Evolutionary conservation across 1,140 invertebrate genomes (phyloP), one percentile per base, ranked within the genome.

Genomic region (Eupeodes corollae): DNA sequence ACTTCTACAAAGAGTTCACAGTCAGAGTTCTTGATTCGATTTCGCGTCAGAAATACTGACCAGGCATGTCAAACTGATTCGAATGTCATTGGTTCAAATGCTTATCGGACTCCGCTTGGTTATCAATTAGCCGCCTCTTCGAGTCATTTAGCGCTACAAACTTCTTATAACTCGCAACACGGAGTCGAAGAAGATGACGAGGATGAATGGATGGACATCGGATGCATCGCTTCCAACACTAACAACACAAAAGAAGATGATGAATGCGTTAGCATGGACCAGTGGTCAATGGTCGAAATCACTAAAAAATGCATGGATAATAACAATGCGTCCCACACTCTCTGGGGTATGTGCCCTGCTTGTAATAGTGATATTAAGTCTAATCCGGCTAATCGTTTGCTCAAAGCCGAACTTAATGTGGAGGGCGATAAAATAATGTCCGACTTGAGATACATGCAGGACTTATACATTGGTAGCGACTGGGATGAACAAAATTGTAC

Each of bases 371-470:
- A 53, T 15, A 32, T 46, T 10, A 47, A 51, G 11, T 56, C 51
- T 5, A 38, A 52, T 26, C 51, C 52, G 8, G 52, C 52, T 2
- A 57, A 57, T 48, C 44, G 52, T 12, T 40, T 54, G 14, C 44
- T 55, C n/a, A 52, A 52, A 30, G 55, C 56, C 46, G 60, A 61
- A 50, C 50, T 61, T 13, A 35, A 52, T 32, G 49, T 67, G 39
- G 73, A 74, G 47, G 73, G 70, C 61, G 73, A 74, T 58, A 69
- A 74, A 61, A 59, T 74, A 54, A 60, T 73, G 58, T 62, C 61
- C 18, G 71, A 71, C 53, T 66, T 73, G 47, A 68, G 66, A 54
- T 68, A 67, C 51, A 70, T 70, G 56, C 69, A 70, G 58, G 54
- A 56, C 46, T 42, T 57, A 19, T 56, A 56, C 43, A 52, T 55